phyloP scores from a whole-genome alignment of 2,797 vertebrate species.

The Myoxocephalus aenaeus region DNA sequence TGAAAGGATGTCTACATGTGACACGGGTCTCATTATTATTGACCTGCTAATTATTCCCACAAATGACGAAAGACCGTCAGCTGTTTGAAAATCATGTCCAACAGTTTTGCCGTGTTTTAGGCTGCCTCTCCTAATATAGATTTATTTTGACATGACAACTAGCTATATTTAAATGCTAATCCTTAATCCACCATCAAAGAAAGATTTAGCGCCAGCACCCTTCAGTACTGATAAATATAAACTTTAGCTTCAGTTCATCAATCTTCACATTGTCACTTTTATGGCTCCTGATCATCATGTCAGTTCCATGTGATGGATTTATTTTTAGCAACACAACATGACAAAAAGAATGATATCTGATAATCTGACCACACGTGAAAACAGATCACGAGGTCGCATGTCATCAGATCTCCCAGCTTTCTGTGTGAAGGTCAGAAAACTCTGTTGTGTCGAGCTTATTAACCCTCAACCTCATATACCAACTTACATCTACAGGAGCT shows the following conservation, averaged over 20 bases:
- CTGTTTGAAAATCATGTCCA: background rate
- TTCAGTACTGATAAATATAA: slow-evolving; percentile 30
- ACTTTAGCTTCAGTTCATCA: slow-evolving; percentile 12
- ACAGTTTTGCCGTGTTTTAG: slow-evolving; percentile 24
- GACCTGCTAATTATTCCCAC: slow-evolving; percentile 11
- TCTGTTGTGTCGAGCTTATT: background rate
- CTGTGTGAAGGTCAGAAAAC: slow-evolving; percentile 19
- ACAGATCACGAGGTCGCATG: slow-evolving; percentile 23
- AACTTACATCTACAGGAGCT: slow-evolving; percentile 19
- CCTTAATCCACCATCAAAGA: slow-evolving; percentile 61
- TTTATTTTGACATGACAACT: slow-evolving; percentile 47
- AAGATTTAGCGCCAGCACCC: slow-evolving; percentile 14
- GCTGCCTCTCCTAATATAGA: slow-evolving; percentile 30
- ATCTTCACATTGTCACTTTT: slow-evolving; percentile 2
- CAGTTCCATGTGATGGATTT: background rate
- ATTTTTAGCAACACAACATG: background rate
- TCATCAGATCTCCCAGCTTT: slow-evolving; percentile 22
- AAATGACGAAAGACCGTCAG: slow-evolving; percentile 28
- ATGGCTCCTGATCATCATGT: slow-evolving; percentile 8
- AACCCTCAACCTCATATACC: slow-evolving; percentile 17
- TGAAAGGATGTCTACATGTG: slow-evolving; percentile 2
- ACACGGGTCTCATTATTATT: slow-evolving; percentile 7
- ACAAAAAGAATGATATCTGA: slow-evolving; percentile 17
- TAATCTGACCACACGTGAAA: slow-evolving; percentile 30
- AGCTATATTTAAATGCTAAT: slow-evolving; percentile 56